phyloP scores from a whole-genome alignment of 2,888 invertebrate species.

The Cerastis rubricosa region DNA sequence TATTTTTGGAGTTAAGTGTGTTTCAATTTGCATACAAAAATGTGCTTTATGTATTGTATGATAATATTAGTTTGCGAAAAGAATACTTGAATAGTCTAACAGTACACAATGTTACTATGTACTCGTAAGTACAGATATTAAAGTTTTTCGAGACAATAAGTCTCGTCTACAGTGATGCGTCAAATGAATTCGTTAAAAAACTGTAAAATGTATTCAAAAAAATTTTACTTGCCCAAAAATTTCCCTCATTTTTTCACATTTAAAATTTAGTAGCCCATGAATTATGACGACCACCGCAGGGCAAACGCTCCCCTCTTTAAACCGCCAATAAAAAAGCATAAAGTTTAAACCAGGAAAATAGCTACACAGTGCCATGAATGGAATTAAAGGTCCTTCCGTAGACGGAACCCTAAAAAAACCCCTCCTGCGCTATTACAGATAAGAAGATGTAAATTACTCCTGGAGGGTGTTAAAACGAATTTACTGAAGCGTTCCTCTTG shows the following conservation, averaged over 20 bases:
- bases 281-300: conserved; percentile 49
- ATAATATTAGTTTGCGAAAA: conserved; percentile 36
- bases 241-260: conserved; percentile 9
- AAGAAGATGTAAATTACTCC: conserved; percentile 87
- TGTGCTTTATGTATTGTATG: conserved; percentile 49
- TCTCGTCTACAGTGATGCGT: not conserved
- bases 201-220: conserved; percentile 16
- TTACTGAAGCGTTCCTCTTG: conserved; percentile 78
- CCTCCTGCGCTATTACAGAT: conserved; percentile 82
- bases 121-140: not conserved
- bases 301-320: conserved; percentile 41
- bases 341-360: conserved; percentile 47
- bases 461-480: conserved; percentile 83
- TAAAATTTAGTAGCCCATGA: conserved; percentile 41
- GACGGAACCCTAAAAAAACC: conserved; percentile 68
- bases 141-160: conserved; percentile 9
- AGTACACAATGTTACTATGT: conserved; percentile 3
- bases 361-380: conserved; percentile 39
- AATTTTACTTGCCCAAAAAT: not conserved
- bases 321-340: conserved; percentile 51
- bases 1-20: conserved; percentile 13
- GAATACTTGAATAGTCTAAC: conserved; percentile 39
- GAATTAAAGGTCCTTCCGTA: conserved; percentile 49
- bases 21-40: conserved; percentile 35
- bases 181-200: conserved; percentile 29